These are phyloP conservation scores for Muraenolepis orangiensis DNA, from an alignment of 2,797 vertebrate genomes.

Conservation along the genomic window DNA sequence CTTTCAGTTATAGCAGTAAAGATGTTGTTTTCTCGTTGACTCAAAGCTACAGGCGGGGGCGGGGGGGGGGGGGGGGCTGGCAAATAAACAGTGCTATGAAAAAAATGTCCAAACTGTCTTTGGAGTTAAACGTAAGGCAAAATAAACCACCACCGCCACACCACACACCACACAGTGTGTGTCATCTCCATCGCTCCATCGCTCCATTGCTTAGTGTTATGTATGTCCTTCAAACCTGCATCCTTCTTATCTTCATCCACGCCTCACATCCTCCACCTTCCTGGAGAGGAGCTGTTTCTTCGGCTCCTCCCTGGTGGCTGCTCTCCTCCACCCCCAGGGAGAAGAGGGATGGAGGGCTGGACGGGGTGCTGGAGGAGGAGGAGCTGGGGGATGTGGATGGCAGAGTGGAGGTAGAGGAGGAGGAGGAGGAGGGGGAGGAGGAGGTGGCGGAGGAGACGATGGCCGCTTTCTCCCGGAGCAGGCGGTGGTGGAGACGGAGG, in stretches of 20 bases:
- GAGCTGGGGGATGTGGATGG: no score
- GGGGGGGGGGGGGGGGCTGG: no score
- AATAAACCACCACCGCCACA: neutral
- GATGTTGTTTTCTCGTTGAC: neutral
- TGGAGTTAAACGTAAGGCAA: neutral
- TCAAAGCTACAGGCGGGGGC: neutral
- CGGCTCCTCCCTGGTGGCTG: neutral
- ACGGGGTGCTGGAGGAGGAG: constrained; percentile 51
- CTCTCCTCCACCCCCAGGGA: constrained; percentile 11
- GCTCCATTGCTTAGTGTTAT: neutral
- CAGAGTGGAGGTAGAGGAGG: constrained; percentile 39
- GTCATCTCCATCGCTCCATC: neutral
- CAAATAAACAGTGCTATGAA: neutral
- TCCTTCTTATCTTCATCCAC: neutral
- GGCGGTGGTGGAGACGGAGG: constrained; percentile 67
- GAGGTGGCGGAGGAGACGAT: constrained; percentile 64
- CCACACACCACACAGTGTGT: neutral
- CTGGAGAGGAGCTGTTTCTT: neutral
- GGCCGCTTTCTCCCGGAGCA: constrained; percentile 61
- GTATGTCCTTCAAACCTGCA: neutral
- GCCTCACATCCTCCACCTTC: neutral
- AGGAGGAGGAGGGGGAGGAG: constrained; percentile 29
- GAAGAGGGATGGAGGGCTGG: constrained; percentile 60
- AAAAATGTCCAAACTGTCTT: neutral
- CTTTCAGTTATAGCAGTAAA: neutral